Conservation (phyloP, 2,797 vertebrate genomes). For the Platyrinchus mystaceus region DNA sequence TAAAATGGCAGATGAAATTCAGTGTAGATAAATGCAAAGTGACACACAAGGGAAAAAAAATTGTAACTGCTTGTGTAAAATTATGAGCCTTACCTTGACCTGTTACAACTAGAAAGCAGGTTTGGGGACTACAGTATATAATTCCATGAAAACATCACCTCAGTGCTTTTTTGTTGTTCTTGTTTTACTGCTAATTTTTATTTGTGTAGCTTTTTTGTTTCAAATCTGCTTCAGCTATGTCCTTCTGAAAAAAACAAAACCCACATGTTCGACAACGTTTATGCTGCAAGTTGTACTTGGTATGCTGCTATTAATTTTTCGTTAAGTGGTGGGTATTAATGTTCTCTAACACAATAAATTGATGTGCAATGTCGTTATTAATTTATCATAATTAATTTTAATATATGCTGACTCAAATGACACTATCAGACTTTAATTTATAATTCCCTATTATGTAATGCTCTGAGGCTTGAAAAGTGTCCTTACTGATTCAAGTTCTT, state of each 20-base stretch:
- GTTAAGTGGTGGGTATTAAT: not conserved
- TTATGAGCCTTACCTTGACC: not conserved
- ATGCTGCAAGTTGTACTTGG: conserved; percentile 12
- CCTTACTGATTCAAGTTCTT: not conserved
- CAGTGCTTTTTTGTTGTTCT: not conserved
- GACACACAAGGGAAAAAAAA: not conserved
- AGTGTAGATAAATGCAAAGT: not conserved
- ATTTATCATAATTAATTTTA: not conserved
- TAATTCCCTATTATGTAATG: not conserved
- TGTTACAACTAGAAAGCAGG: not conserved
- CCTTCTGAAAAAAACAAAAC: not conserved
- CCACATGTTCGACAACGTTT: not conserved
- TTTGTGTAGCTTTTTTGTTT: conserved; percentile 39
- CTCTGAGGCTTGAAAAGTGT: not conserved
- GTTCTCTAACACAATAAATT: not conserved
- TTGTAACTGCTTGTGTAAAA: not conserved
- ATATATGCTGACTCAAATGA: not conserved
- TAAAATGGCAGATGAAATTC: not conserved
- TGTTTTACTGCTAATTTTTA: not conserved
- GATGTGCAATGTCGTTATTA: conserved; percentile 23
- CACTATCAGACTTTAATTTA: not conserved
- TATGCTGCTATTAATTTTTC: conserved; percentile 2
- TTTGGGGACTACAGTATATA: not conserved
- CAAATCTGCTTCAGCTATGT: conserved; percentile 31
- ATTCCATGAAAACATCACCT: not conserved